Evolutionary conservation across 2,113 vertebrate species (phyloP).

Genomic region (Glaucidium brasilianum): DNA sequence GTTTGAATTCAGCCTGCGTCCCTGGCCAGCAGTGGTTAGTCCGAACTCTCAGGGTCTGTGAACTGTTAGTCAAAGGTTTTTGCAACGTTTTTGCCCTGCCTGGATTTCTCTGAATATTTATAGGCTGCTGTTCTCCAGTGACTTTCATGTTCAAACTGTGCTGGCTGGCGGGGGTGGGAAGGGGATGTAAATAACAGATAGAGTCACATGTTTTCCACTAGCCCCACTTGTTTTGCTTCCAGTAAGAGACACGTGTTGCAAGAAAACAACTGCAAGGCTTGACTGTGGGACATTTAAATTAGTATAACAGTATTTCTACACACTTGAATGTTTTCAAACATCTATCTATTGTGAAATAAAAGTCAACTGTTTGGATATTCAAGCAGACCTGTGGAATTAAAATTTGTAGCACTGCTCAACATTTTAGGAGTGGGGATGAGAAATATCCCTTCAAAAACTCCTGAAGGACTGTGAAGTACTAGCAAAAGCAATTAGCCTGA

Average conservation of each 20-base stretch:
- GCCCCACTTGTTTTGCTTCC: conserved; percentile 49
- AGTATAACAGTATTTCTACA: conserved; percentile 31
- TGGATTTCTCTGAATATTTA: conserved; percentile 59
- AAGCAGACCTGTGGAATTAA: background rate
- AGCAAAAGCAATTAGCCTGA: background rate
- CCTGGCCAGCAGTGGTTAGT: conserved; percentile 30
- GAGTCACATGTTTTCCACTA: conserved; percentile 54
- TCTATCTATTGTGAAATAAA: conserved; percentile 36
- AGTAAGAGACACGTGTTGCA: conserved; percentile 61
- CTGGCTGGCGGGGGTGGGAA: background rate
- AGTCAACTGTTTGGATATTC: background rate
- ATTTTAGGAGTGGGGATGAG: background rate
- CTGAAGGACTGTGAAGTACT: background rate
- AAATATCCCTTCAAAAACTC: background rate
- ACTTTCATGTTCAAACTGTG: conserved; percentile 29
- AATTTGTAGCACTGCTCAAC: background rate
- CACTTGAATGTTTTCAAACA: conserved; percentile 32
- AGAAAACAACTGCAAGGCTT: conserved; percentile 51
- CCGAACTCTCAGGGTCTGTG: background rate
- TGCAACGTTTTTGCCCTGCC: conserved; percentile 40
- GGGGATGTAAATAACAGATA: background rate
- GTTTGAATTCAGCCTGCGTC: conserved; percentile 26
- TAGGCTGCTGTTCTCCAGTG: conserved; percentile 41
- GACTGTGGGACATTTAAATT: background rate
- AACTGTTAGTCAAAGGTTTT: conserved; percentile 56